Conservation (phyloP, 2,888 invertebrate species). For the Trissoscelio sp. region DNA sequence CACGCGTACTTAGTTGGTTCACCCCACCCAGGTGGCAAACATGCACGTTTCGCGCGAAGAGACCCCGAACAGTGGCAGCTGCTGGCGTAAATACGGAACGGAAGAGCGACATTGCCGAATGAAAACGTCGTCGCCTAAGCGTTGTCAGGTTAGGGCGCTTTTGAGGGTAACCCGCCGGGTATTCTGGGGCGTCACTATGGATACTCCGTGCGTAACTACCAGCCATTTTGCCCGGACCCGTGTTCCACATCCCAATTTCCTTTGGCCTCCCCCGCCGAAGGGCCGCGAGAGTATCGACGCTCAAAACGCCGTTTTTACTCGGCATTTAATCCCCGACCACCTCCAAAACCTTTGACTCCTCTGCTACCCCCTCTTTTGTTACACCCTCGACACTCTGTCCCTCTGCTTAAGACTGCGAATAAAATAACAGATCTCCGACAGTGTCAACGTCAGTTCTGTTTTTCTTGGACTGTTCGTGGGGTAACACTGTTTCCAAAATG, state of each 20-base stretch:
- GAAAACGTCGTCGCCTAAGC: slow-evolving; percentile 38
- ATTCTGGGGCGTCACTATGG: slow-evolving; percentile 70
- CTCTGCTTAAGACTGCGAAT: slow-evolving; percentile 24
- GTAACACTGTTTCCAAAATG: neutral
- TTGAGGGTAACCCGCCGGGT: slow-evolving; percentile 55
- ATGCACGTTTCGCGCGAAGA: neutral
- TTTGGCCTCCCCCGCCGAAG: slow-evolving; percentile 31
- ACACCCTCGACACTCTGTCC: neutral
- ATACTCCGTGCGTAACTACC: slow-evolving; percentile 60
- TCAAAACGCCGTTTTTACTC: slow-evolving; percentile 49
- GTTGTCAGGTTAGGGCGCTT: slow-evolving; percentile 40
- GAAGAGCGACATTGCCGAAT: slow-evolving; percentile 25
- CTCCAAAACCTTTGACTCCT: slow-evolving; percentile 13
- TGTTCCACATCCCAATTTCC: slow-evolving; percentile 65
- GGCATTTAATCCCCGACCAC: slow-evolving; percentile 48
- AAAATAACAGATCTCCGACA: slow-evolving; percentile 47
- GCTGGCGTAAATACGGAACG: slow-evolving; percentile 20
- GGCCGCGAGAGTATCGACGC: slow-evolving; percentile 13
- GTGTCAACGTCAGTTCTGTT: slow-evolving; percentile 16
- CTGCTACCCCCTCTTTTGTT: slow-evolving; percentile 22
- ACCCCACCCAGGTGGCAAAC: neutral
- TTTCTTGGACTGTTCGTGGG: neutral
- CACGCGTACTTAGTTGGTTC: neutral
- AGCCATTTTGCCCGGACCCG: slow-evolving; percentile 61
- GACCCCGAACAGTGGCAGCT: slow-evolving; percentile 10